Conservation (phyloP, 2,797 vertebrate genomes). For the Typhlichthys eigenmanni region DNA sequence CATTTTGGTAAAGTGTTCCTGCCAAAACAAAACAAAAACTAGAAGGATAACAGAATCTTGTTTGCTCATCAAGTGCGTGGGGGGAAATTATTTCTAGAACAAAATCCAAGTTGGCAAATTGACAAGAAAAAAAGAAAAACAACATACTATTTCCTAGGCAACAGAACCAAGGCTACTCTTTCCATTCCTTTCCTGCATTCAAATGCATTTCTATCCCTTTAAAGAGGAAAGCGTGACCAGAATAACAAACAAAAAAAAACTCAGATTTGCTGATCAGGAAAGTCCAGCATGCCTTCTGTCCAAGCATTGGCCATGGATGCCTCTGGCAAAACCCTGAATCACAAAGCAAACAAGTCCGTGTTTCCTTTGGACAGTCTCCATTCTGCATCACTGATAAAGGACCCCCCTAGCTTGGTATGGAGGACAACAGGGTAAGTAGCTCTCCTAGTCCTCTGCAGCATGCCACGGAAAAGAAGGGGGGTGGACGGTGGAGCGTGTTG, state of each 20-base stretch:
- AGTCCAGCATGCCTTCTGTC: slow-evolving; percentile 37
- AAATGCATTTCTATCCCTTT: slow-evolving; percentile 22
- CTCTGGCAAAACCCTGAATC: slow-evolving; percentile 67
- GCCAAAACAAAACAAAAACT: slow-evolving; percentile 21
- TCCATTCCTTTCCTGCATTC: background rate
- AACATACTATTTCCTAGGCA: slow-evolving; percentile 19
- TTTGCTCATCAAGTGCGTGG: slow-evolving; percentile 6
- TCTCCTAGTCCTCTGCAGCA: slow-evolving; percentile 15
- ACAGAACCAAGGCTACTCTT: slow-evolving; percentile 1
- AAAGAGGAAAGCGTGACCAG: slow-evolving; percentile 21
- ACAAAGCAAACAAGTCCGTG: slow-evolving; percentile 49
- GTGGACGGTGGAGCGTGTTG: slow-evolving; percentile 12
- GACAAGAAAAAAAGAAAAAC: slow-evolving; percentile 19
- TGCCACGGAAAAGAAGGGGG: slow-evolving; percentile 34
- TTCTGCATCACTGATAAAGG: slow-evolving; percentile 24
- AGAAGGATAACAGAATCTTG: slow-evolving; percentile 17
- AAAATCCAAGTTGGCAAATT: slow-evolving; percentile 21
- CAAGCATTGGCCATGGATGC: slow-evolving; percentile 34
- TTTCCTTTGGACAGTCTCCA: slow-evolving; percentile 19
- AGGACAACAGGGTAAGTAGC: slow-evolving; percentile 43
- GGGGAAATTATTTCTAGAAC: slow-evolving; percentile 4
- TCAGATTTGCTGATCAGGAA: slow-evolving; percentile 42
- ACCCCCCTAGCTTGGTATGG: slow-evolving; percentile 6
- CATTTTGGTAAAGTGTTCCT: background rate
- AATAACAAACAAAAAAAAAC: slow-evolving; percentile 23